Evolutionary conservation across 2,797 vertebrate genomes (phyloP).

Genomic region (Amblyraja radiata): DNA sequence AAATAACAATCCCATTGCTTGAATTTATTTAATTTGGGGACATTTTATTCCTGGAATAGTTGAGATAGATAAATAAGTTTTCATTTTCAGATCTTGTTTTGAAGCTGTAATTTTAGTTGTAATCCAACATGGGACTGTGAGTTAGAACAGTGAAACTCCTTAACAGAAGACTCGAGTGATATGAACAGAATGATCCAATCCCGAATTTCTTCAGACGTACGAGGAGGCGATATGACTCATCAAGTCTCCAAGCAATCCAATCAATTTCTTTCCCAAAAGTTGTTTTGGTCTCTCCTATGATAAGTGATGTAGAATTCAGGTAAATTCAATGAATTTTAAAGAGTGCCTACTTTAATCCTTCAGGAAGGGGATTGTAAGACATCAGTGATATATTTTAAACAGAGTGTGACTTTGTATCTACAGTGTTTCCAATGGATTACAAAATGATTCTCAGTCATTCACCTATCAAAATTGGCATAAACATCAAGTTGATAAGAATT

Average conservation of each 20-base stretch:
- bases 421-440: background rate
- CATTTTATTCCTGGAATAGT: background rate
- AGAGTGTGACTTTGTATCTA: no score
- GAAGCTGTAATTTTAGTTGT: background rate
- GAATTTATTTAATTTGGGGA: background rate
- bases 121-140: no score
- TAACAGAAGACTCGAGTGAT: background rate
- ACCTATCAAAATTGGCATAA: background rate
- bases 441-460: background rate
- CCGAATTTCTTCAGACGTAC: no score
- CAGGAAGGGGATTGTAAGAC: background rate
- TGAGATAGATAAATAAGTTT: background rate
- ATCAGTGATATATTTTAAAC: background rate
- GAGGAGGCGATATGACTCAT: no score
- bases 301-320: background rate
- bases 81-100: background rate
- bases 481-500: background rate
- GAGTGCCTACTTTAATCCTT: background rate
- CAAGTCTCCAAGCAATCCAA: no score
- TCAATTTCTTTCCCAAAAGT: no score
- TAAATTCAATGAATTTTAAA: background rate
- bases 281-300: background rate
- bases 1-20: background rate
- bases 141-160: background rate
- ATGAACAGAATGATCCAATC: background rate